Base-by-base conservation (phyloP, 2,113 vertebrate species). In the Microtus richardsoni region DNA sequence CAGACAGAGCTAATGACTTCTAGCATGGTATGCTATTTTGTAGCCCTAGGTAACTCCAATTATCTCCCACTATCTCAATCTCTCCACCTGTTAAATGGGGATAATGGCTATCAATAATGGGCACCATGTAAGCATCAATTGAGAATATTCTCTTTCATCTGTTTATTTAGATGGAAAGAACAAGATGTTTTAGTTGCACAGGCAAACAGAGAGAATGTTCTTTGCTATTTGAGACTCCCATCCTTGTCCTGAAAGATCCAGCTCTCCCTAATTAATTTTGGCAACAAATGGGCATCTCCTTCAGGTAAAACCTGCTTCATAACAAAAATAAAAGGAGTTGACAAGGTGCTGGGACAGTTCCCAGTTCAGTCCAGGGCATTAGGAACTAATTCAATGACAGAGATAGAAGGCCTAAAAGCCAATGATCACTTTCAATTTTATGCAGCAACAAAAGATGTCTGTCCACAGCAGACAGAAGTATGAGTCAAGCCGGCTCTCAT, bases 311-410 rank as follows among this genome's bases (percentile, higher is more conserved):
- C 77, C 95, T 98, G 95, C 78, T 95, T 97, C 93, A 91, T 97
- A 96, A 96, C 96, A 97, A 95, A 96, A 96, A 94, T 97, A 98
- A 97, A 96, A 97, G 85, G 96, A 95, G 95, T 93, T 97, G 97
- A 98, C 96, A 96, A 90, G 88, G 19, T 7, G 0, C 90, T 97
- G 94, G 95, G 94, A 96, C 80, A 83, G 80, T 93, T 96, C 89
- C 96, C 96, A 97, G 96, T 89, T 95, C 73, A 91, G 93, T 91
- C 58, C 60, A 96, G 93, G 89, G 22, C 74, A 97, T 93, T 95
- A 97, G 94, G 92, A 41, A 79, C 94, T 97, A 96, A 97, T 98
- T 93, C 91, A 95, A 94, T 98, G 95, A 97, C 93, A 82, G 64
- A 88, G 88, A 95, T 86, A 84, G 0, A 92, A 94, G 86, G 77